These are phyloP conservation scores for Tenthredo livida DNA, from an alignment of 2,888 invertebrate species.

Conservation along the genomic window DNA sequence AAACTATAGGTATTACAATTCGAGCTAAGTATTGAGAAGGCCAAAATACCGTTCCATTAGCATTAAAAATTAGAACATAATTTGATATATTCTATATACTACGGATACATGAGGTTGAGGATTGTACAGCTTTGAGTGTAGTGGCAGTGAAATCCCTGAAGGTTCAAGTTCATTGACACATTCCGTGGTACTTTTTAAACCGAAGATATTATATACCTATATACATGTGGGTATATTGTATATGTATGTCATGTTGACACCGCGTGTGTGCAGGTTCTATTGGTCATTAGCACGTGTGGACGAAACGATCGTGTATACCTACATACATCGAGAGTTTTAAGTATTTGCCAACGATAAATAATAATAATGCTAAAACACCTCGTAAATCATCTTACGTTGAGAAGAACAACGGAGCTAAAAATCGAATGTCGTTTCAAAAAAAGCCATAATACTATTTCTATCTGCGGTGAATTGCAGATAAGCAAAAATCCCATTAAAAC, in stretches of 20 bases:
- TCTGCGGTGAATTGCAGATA: not conserved
- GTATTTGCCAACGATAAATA: conserved; percentile 31
- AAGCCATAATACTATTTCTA: not conserved
- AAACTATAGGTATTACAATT: not conserved
- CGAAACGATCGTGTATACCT: not conserved
- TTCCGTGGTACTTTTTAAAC: not conserved
- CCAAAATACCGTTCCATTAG: not conserved
- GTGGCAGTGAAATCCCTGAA: not conserved
- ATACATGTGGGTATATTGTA: not conserved
- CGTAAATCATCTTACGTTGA: not conserved
- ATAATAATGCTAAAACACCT: not conserved
- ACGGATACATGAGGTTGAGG: not conserved
- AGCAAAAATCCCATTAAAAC: too few species aligned
- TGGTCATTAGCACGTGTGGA: conserved; percentile 36
- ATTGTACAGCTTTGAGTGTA: not conserved
- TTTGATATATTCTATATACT: not conserved
- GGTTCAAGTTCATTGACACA: not conserved
- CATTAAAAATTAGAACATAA: conserved; percentile 5
- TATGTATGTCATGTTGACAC: conserved; percentile 6
- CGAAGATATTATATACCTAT: not conserved
- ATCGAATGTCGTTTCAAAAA: not conserved
- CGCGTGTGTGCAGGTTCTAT: not conserved
- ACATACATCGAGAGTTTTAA: not conserved
- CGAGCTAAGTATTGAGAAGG: not conserved
- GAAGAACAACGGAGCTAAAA: not conserved